Evolutionary conservation across 2,113 vertebrate species (phyloP).

Genomic region (Pandion haliaetus): DNA sequence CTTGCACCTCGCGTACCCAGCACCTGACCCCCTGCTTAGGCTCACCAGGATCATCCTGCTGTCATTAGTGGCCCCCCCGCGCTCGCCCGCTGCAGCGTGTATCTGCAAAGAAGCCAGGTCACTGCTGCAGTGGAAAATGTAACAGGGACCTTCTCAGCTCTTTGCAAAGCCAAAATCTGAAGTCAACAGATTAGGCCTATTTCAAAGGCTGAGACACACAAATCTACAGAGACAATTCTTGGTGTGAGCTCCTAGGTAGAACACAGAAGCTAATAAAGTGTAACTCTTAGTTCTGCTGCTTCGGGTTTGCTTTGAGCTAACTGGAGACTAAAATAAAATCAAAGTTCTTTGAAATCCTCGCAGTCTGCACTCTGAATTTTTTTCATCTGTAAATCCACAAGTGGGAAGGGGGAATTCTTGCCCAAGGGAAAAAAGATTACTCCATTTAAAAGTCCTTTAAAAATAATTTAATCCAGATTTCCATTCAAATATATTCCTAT

Average conservation of each 20-base stretch:
- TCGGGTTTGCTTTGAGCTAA: background rate
- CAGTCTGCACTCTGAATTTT: background rate
- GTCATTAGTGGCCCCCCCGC: background rate
- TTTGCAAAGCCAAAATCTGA: background rate
- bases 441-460: background rate
- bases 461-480: background rate
- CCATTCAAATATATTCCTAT: background rate
- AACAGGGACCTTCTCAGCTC: background rate
- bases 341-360: background rate
- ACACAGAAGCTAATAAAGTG: background rate
- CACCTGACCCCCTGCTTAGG: slow-evolving; percentile 13
- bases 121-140: background rate
- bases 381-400: background rate
- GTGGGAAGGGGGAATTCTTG: background rate
- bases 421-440: background rate
- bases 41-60: slow-evolving; percentile 39
- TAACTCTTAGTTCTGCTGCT: background rate
- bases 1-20: background rate
- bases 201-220: background rate
- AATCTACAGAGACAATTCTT: background rate
- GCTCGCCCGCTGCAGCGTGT: rapidly evolving
- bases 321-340: background rate
- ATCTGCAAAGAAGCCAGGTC: background rate
- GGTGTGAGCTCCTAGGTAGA: background rate
- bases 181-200: background rate